Evolutionary conservation across 2,113 vertebrate species (phyloP).

Genomic region (Dicaeum eximium): DNA sequence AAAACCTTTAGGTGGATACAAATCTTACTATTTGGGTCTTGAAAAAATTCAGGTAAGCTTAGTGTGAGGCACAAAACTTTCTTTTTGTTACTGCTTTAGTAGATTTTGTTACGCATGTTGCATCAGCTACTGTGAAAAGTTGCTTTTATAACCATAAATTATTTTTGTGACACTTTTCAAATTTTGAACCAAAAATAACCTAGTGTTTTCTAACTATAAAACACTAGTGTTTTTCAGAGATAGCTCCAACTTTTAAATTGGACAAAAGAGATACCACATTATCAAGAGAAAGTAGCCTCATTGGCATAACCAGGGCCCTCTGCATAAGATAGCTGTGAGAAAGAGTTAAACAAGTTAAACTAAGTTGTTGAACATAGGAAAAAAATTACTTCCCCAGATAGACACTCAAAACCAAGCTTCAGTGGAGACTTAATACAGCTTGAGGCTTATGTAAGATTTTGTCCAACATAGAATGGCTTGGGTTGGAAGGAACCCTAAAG

Average conservation of each 20-base stretch:
- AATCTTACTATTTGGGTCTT: constrained; percentile 2
- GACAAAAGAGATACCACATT: neutral
- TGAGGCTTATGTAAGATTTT: neutral
- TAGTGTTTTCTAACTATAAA: neutral
- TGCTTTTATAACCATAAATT: neutral
- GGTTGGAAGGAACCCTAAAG: neutral
- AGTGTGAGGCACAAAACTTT: neutral
- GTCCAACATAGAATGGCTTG: neutral
- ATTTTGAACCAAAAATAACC: constrained; percentile 2
- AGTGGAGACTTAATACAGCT: neutral
- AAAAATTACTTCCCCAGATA: neutral
- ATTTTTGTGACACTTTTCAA: neutral
- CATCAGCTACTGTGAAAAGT: neutral
- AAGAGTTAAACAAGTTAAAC: neutral
- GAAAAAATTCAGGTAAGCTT: neutral
- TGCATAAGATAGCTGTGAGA: neutral
- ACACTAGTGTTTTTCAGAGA: neutral
- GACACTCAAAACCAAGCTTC: neutral
- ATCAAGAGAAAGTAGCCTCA: neutral
- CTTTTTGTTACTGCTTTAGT: neutral
- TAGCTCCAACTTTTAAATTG: neutral
- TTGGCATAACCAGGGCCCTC: neutral
- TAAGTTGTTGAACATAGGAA: neutral
- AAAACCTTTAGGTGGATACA: neutral
- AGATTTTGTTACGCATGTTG: neutral